These are phyloP conservation scores for Hypsopygia costalis DNA, from an alignment of 2,888 invertebrate species.

Conservation along the genomic window DNA sequence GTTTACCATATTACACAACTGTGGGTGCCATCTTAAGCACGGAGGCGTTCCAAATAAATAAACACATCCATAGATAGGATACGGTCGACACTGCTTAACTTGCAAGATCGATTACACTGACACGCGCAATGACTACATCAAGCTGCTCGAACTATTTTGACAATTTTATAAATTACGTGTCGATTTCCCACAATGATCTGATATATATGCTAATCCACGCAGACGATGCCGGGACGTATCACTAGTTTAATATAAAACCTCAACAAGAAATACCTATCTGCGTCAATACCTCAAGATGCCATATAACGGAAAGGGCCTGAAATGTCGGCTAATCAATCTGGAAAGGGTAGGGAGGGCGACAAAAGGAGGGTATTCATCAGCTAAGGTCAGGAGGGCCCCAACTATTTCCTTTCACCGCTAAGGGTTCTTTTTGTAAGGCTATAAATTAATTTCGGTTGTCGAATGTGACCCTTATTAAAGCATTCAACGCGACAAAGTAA, in stretches of 20 bases:
- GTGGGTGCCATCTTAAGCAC: too few species aligned
- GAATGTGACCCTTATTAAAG: background rate
- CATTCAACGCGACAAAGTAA: slow-evolving; percentile 23
- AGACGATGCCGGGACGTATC: too few species aligned
- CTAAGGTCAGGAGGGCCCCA: slow-evolving; percentile 42
- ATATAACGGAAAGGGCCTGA: slow-evolving; percentile 62
- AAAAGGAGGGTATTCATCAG: slow-evolving; percentile 69
- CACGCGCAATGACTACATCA: too few species aligned
- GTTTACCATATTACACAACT: too few species aligned
- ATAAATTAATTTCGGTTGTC: slow-evolving; percentile 55
- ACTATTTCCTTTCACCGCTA: slow-evolving; percentile 52
- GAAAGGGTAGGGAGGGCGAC: slow-evolving; percentile 58
- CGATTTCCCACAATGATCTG: too few species aligned
- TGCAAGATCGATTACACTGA: too few species aligned
- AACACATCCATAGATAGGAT: too few species aligned
- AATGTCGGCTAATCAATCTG: slow-evolving; percentile 75
- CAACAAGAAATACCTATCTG: slow-evolving; percentile 4
- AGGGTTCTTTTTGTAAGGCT: slow-evolving; percentile 51
- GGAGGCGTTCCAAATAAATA: too few species aligned
- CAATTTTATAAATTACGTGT: too few species aligned
- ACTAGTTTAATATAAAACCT: slow-evolving; percentile 5
- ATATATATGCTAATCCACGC: too few species aligned
- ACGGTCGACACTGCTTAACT: too few species aligned
- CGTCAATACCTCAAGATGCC: slow-evolving; percentile 44
- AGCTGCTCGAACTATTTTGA: too few species aligned